Evolutionary conservation across 2,888 invertebrate genomes (phyloP).

Genomic region (Lymantria monacha): DNA sequence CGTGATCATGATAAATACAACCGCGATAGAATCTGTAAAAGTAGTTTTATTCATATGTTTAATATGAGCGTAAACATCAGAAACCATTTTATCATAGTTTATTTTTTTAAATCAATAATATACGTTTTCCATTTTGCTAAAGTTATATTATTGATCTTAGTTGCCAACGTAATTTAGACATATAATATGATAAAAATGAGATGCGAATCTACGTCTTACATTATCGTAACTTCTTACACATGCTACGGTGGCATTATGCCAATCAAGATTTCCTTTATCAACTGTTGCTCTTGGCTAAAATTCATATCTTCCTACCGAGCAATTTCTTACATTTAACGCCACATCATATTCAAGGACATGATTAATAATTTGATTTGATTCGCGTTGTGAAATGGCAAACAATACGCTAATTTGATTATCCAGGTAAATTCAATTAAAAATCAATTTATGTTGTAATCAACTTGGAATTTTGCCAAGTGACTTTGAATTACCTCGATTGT

Average conservation of each 20-base stretch:
- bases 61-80: no score
- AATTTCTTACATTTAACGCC: constrained; percentile 39
- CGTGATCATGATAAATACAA: no score
- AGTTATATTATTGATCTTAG: no score
- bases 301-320: constrained; percentile 49
- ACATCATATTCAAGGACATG: constrained; percentile 25
- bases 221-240: constrained; percentile 18
- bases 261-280: constrained; percentile 49
- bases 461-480: not conserved
- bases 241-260: constrained; percentile 39
- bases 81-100: no score
- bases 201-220: constrained; percentile 4
- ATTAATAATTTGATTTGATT: constrained; percentile 13
- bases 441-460: not conserved
- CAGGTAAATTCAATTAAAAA: not conserved
- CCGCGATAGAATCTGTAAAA: no score
- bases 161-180: no score
- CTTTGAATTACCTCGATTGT: no score
- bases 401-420: not conserved
- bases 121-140: no score
- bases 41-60: no score
- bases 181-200: not conserved
- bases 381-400: no score
- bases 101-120: no score
- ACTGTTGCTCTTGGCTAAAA: constrained; percentile 61